phyloP scores from a whole-genome alignment of 2,113 vertebrate genomes.

The Xyliphius kryptos region DNA sequence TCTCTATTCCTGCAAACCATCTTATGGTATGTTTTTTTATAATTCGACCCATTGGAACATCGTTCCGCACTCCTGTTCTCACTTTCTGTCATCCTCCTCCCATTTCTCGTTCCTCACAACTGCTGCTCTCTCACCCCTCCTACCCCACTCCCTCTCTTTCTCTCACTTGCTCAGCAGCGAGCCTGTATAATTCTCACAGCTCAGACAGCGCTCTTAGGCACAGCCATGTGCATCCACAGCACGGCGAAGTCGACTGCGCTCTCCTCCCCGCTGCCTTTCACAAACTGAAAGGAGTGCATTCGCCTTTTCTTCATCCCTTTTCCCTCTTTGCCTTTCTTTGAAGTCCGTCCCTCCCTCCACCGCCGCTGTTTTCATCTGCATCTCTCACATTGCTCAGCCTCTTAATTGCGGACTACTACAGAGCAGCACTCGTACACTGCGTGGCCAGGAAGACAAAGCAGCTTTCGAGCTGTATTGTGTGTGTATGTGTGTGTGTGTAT shows the following conservation, averaged over 20 bases:
- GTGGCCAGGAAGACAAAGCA: conserved; percentile 25
- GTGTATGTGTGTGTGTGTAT: not conserved
- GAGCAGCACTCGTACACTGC: conserved; percentile 22
- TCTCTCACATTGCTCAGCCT: conserved; percentile 21
- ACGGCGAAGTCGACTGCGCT: conserved; percentile 61
- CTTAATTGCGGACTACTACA: conserved; percentile 28
- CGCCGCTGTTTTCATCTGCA: conserved; percentile 9
- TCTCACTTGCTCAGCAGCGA: conserved; percentile 29
- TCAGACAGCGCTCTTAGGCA: conserved; percentile 65
- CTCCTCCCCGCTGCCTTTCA: conserved; percentile 45
- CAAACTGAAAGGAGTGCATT: too few species aligned
- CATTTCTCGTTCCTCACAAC: conserved; percentile 20
- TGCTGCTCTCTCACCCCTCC: conserved; percentile 30
- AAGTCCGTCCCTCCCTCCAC: conserved; percentile 22
- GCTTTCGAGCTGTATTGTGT: not conserved
- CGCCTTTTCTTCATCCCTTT: too few species aligned
- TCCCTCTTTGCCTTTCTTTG: conserved; percentile 5
- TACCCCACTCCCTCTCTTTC: conserved; percentile 24
- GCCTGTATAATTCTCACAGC: conserved; percentile 44
- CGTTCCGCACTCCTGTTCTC: conserved; percentile 5
- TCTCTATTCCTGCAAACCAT: conserved; percentile 66
- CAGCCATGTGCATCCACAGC: conserved; percentile 67
- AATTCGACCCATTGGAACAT: conserved; percentile 55
- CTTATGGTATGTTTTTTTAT: conserved; percentile 74
- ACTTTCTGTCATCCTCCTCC: conserved; percentile 19